Evolutionary conservation across 2,888 invertebrate genomes (phyloP).

Genomic region (Dyspetes luteomarginatus): DNA sequence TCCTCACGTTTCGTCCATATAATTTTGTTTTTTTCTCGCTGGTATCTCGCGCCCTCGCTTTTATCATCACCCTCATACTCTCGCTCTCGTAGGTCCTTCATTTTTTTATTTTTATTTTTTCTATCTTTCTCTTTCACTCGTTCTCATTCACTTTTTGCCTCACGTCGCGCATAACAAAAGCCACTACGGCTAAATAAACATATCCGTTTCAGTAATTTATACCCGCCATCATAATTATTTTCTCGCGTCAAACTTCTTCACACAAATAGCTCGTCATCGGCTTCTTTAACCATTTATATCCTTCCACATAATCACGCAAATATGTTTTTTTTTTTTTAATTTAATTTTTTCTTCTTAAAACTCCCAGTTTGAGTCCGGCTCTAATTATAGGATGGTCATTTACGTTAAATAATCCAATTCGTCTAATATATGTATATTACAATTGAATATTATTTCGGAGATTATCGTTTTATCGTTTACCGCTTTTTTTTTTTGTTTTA

Average conservation of each 20-base stretch:
- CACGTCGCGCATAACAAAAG: constrained; percentile 13
- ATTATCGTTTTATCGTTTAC: constrained; percentile 47
- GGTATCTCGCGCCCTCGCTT: constrained; percentile 25
- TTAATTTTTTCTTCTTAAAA: too few relatives aligned
- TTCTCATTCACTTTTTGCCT: constrained; percentile 27
- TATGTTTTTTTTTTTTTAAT: background rate
- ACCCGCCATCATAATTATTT: constrained; percentile 21
- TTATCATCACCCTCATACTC: constrained; percentile 17
- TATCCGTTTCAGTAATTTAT: constrained; percentile 42
- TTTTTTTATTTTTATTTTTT: constrained; percentile 7
- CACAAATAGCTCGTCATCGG: constrained; percentile 10
- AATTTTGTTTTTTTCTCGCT: constrained; percentile 14
- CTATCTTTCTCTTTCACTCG: constrained; percentile 28
- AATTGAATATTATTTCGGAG: constrained; percentile 46
- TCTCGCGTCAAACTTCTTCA: constrained; percentile 17
- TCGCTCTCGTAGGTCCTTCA: constrained; percentile 3
- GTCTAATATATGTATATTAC: constrained; percentile 39
- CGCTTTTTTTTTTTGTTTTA: constrained; percentile 5
- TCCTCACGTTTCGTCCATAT: constrained; percentile 45
- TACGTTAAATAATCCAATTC: constrained; percentile 15
- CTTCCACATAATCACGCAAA: constrained; percentile 6
- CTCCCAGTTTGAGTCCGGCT: background rate
- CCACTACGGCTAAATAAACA: constrained; percentile 12
- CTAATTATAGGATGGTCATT: constrained; percentile 11
- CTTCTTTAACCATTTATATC: background rate